Conservation (phyloP, 2,888 invertebrate species). For the Ennomos erosarius region DNA sequence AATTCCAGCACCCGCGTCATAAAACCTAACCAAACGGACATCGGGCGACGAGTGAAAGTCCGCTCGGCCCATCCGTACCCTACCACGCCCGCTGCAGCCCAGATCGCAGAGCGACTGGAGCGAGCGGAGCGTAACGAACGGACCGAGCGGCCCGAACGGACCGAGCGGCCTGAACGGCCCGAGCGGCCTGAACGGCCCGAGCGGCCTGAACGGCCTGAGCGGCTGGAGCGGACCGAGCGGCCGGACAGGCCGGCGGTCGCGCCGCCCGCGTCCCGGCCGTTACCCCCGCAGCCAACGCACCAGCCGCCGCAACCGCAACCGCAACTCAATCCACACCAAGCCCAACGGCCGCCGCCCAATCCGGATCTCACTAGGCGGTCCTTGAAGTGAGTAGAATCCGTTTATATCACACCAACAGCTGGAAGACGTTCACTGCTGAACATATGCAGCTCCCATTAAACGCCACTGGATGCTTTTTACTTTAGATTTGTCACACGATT, state of each 20-base stretch:
- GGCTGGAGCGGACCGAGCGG: slow-evolving; percentile 58
- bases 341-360: slow-evolving; percentile 80
- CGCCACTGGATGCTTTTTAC: too few species aligned
- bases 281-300: slow-evolving; percentile 50
- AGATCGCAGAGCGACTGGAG: slow-evolving; percentile 60
- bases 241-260: slow-evolving; percentile 49
- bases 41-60: slow-evolving; percentile 94
- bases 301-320: slow-evolving; percentile 46
- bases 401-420: too few species aligned
- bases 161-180: slow-evolving; percentile 57
- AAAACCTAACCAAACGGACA: slow-evolving; percentile 95
- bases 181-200: slow-evolving; percentile 53
- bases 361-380: slow-evolving; percentile 90
- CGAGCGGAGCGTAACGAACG: slow-evolving; percentile 59
- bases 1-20: slow-evolving; percentile 94
- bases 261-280: slow-evolving; percentile 48
- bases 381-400: slow-evolving; percentile 85
- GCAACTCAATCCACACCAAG: slow-evolving; percentile 57
- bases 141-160: slow-evolving; percentile 56
- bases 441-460: too few species aligned
- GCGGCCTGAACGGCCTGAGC: slow-evolving; percentile 57
- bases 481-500: too few species aligned
- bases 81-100: slow-evolving; percentile 59
- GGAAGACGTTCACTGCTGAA: too few species aligned
- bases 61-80: slow-evolving; percentile 79